Evolutionary conservation across 2,888 invertebrate species (phyloP).

Genomic region (Drosophila putrida): DNA sequence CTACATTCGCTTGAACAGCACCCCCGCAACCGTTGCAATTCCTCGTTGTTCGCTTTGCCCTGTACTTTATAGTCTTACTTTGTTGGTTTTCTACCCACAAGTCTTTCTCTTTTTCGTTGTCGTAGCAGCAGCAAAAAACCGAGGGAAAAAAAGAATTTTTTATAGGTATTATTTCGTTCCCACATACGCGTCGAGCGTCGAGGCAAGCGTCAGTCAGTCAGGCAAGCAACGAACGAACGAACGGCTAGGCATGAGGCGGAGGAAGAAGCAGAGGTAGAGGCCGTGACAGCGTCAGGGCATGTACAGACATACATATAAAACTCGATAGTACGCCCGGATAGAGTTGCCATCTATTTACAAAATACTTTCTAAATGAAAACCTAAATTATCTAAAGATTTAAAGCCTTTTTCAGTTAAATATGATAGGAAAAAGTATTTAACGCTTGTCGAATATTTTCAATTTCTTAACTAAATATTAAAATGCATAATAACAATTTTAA

Average conservation of each 20-base stretch:
- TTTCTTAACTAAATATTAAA: not conserved
- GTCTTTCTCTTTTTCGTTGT: constrained; percentile 83
- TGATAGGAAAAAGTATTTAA: too few relatives aligned
- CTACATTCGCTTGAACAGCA: constrained; percentile 24
- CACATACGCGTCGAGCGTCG: constrained; percentile 77
- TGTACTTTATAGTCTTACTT: constrained; percentile 80
- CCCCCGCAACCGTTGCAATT: constrained; percentile 46
- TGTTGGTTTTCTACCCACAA: constrained; percentile 83
- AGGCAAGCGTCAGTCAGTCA: constrained; percentile 75
- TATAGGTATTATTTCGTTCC: constrained; percentile 82
- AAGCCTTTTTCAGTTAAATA: not conserved
- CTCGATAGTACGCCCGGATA: constrained; percentile 71
- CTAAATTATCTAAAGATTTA: too few relatives aligned
- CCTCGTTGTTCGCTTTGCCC: constrained; percentile 43
- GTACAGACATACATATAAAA: constrained; percentile 71
- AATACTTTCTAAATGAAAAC: not conserved
- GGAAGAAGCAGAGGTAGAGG: constrained; percentile 65
- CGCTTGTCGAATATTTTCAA: too few relatives aligned
- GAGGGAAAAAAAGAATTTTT: constrained; percentile 57
- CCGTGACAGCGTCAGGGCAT: constrained; percentile 79
- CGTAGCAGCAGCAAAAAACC: constrained; percentile 60
- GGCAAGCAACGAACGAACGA: constrained; percentile 34
- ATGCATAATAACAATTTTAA: not conserved
- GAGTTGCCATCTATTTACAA: constrained; percentile 58
- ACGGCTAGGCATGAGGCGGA: constrained; percentile 49